phyloP scores from a whole-genome alignment of 2,797 vertebrate genomes.

The Notolabrus celidotus region DNA sequence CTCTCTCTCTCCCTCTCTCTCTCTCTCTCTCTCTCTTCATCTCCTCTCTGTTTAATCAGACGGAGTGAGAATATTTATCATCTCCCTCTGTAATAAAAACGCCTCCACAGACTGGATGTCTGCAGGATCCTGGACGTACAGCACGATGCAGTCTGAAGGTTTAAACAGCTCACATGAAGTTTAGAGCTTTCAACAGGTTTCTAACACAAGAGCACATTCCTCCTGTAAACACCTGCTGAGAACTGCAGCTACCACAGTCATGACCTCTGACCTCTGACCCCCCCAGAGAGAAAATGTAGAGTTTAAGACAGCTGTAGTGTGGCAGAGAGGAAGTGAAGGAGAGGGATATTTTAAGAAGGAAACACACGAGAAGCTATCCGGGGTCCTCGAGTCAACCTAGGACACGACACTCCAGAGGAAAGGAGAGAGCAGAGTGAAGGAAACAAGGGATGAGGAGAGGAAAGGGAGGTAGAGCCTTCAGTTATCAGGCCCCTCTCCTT shows the following conservation, averaged over 20 bases:
- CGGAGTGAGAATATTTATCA: background rate
- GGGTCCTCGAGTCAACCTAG: background rate
- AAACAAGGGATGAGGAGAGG: background rate
- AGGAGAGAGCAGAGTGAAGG: background rate
- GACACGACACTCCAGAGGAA: background rate
- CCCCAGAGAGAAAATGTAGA: slow-evolving; percentile 19
- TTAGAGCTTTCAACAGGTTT: background rate
- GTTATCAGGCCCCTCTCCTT: too few relatives aligned
- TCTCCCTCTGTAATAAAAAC: background rate
- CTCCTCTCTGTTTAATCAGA: slow-evolving; percentile 19
- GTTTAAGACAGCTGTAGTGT: slow-evolving; percentile 25
- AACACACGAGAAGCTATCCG: too few relatives aligned
- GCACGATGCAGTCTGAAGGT: background rate
- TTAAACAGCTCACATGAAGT: background rate
- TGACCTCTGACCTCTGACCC: slow-evolving; percentile 29
- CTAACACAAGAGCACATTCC: background rate
- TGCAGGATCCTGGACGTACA: too few relatives aligned
- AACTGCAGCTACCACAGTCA: slow-evolving; percentile 12
- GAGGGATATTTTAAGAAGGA: slow-evolving; percentile 27
- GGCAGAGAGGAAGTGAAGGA: slow-evolving; percentile 10
- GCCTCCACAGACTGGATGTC: background rate
- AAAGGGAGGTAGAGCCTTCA: too few relatives aligned
- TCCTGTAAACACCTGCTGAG: slow-evolving; percentile 15
- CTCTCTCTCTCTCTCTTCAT: background rate
- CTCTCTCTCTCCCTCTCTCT: background rate